Evolutionary conservation across 2,113 vertebrate species (phyloP).

Genomic region (Sclerurus mexicanus): DNA sequence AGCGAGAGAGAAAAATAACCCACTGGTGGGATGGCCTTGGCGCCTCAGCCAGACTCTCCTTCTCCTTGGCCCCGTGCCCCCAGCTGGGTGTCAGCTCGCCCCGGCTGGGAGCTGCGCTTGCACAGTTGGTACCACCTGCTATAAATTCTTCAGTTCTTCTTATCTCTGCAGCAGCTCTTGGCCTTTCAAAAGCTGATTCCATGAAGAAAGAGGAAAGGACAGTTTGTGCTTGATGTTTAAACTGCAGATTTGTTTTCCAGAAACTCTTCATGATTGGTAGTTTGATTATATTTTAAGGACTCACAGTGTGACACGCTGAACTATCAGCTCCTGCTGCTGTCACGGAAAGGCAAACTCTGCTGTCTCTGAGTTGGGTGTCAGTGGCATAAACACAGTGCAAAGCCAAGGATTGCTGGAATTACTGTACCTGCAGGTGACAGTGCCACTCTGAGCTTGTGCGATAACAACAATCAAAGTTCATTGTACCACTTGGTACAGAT

Average conservation of each 20-base stretch:
- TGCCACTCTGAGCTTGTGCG: neutral
- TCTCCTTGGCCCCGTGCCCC: neutral
- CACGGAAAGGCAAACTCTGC: neutral
- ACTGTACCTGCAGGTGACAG: neutral
- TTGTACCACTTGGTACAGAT: neutral
- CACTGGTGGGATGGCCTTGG: fast-evolving
- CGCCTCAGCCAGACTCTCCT: neutral
- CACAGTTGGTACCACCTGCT: conserved; percentile 46
- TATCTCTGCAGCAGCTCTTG: conserved; percentile 37
- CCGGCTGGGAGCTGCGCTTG: neutral
- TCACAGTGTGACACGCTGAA: neutral
- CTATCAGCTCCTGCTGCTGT: neutral
- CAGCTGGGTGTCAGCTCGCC: neutral
- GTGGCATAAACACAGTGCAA: neutral
- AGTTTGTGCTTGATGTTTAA: conserved; percentile 11
- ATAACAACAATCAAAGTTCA: neutral
- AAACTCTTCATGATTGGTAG: neutral
- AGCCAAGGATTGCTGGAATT: neutral
- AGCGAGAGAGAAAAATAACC: neutral
- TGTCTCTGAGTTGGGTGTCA: neutral
- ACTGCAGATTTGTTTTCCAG: conserved; percentile 1
- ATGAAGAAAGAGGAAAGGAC: neutral
- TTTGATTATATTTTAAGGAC: neutral
- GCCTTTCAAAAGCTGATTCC: conserved; percentile 14
- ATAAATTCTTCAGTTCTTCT: neutral